phyloP scores from a whole-genome alignment of 2,797 vertebrate species.

The Falco peregrinus region DNA sequence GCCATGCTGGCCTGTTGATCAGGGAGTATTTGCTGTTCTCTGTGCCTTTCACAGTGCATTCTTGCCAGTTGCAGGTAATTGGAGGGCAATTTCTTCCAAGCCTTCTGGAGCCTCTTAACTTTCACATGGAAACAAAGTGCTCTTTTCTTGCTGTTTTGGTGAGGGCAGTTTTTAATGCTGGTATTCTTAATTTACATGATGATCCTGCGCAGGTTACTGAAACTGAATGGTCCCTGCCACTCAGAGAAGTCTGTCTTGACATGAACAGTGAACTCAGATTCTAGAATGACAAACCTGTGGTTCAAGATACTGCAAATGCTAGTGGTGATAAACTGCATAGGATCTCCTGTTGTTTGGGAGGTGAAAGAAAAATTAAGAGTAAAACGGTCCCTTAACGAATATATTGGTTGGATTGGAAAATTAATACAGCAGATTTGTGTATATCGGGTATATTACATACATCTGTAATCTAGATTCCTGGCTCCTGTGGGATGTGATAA shows the following conservation, averaged over 20 bases:
- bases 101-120: neutral
- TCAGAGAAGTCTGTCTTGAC: neutral
- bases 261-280: neutral
- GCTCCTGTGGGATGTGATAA: neutral
- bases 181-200: neutral
- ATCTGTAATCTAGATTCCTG: neutral
- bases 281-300: neutral
- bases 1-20: neutral
- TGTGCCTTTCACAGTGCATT: neutral
- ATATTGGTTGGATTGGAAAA: neutral
- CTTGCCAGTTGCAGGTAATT: neutral
- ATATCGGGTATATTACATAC: neutral
- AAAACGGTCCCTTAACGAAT: neutral
- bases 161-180: neutral
- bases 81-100: neutral
- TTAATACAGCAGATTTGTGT: neutral
- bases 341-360: neutral
- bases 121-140: neutral
- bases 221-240: neutral
- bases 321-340: neutral
- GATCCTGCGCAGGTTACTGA: fast-evolving
- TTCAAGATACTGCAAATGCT: neutral
- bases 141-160: neutral
- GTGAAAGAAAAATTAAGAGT: neutral
- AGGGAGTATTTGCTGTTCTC: neutral